Conservation (phyloP, 1,140 invertebrate species). For the Drosophila persimilis region DNA sequence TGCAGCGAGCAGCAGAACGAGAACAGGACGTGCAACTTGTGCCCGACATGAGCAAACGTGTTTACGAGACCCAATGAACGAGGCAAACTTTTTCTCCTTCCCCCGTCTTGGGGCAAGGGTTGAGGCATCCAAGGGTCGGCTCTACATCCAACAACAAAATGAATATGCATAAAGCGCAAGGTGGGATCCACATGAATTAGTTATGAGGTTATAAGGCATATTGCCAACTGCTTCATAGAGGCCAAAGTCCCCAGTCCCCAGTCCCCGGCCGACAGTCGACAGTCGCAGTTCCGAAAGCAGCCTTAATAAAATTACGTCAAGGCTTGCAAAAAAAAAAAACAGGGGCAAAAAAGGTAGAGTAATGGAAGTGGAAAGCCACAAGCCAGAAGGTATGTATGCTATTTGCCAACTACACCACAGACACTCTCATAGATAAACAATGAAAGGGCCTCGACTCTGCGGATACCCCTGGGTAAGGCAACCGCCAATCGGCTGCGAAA, state of each 20-base stretch:
- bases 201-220: conserved; percentile 64
- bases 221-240: conserved; percentile 38
- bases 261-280: not conserved
- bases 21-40: conserved; percentile 24
- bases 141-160: conserved; percentile 34
- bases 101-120: not conserved
- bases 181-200: conserved; percentile 66
- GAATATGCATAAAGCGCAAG: conserved; percentile 69
- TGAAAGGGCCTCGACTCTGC: not conserved
- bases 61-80: conserved; percentile 49
- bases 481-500: too few relatives aligned
- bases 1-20: not conserved
- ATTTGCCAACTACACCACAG: not conserved
- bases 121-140: conserved; percentile 1
- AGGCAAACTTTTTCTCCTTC: conserved; percentile 14
- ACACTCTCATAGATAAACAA: not conserved
- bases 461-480: not conserved
- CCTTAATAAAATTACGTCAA: conserved; percentile 59
- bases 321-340: conserved; percentile 9
- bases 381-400: conserved; percentile 4
- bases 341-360: not conserved
- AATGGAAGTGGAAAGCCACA: conserved; percentile 4
- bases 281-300: conserved; percentile 22
- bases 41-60: conserved; percentile 40
- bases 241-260: conserved; percentile 5